Evolutionary conservation across 1,140 invertebrate genomes (phyloP), one percentile per base, ranked within the genome.

Genomic region (Conus ventricosus): DNA sequence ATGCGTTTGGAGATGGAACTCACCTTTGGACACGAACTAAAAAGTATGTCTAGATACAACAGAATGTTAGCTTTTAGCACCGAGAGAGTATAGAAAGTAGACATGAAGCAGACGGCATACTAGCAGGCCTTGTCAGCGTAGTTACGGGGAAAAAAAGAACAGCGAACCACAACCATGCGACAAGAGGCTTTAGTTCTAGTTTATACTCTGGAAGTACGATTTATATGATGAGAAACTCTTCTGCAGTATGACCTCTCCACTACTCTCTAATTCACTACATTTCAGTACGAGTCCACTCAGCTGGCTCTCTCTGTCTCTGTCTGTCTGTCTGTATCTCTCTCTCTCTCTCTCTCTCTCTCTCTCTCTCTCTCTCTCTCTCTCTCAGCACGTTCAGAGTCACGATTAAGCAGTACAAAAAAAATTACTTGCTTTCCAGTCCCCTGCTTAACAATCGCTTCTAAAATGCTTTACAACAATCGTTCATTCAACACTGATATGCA

Each of bases 321-420:
- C 67, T 71, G 4, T 71, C 67, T 71, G 4, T 71, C 67, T 13
- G 5, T 71, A 8, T 8, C 67, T 71, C 67, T 11, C 67, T 71
- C 67, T 71, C 67, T 71, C 67, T 71, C 67, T 71, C 67, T 71
- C 67, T 10, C 67, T 71, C 67, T 71, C 67, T 71, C 67, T 71
- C 67, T 71, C 67, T 71, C 67, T 71, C 67, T 71, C 67, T 71
- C 67, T 71, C 67, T 71, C 67, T 23, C 67, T 71, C 67, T 71
- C 67, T 71, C 11, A 1, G 11, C 23, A 71, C 20, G 7, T 71
- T 23, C 39, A 39, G 0, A 13, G 11, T 13, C 60, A 20, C 60
- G 17, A 20, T 63, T 63, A 63, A 39, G 39, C 39, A 39, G 39
- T 3, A 39, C 39, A 39, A 39, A 39, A 39, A 39, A 39, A 39